Conservation (phyloP, 2,797 vertebrate genomes). For the Cossypha caffra region DNA sequence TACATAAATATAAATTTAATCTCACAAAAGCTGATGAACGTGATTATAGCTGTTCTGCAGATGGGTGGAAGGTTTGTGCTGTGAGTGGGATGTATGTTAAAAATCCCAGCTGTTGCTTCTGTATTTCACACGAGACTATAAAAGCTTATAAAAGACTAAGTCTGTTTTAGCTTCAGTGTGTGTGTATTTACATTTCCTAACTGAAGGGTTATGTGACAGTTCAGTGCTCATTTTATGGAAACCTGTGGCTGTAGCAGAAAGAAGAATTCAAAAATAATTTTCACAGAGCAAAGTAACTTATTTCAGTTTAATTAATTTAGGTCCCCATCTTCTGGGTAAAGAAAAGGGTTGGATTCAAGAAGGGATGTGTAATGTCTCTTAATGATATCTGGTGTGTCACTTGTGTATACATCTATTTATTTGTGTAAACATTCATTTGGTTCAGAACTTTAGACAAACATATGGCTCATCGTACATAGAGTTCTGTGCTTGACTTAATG, state of each 20-base stretch:
- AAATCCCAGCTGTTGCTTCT: conserved; percentile 16
- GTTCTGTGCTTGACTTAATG: background rate
- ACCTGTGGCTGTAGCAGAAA: background rate
- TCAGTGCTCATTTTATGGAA: background rate
- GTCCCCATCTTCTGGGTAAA: background rate
- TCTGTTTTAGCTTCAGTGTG: background rate
- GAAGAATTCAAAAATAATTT: background rate
- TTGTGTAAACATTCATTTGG: background rate
- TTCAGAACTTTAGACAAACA: background rate
- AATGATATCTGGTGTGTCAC: background rate
- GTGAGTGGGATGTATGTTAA: background rate
- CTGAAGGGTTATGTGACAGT: background rate
- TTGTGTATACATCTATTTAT: background rate
- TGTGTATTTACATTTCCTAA: background rate
- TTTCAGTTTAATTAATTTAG: background rate
- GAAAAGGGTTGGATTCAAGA: background rate
- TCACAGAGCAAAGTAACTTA: background rate
- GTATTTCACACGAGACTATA: background rate
- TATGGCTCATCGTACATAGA: background rate
- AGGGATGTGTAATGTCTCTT: background rate
- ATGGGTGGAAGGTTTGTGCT: background rate
- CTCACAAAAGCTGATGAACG: background rate
- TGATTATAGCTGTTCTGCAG: background rate
- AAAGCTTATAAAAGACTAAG: background rate
- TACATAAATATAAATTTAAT: background rate